Base-by-base conservation (phyloP, 1,140 invertebrate genomes). In the Anoplophora glabripennis region DNA sequence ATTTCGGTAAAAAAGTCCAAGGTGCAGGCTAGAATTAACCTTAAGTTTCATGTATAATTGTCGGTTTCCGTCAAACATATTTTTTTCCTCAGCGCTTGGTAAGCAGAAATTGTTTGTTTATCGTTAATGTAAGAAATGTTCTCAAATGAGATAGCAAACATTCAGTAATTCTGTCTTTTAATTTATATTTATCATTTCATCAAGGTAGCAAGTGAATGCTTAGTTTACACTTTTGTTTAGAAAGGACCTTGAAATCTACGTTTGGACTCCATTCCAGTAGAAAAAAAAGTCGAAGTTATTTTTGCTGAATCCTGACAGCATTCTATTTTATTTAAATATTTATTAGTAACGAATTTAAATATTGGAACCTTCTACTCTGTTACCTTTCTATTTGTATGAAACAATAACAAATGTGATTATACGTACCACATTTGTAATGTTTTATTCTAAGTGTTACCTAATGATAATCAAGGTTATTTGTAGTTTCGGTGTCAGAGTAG, bases 171-270 rank as follows among this genome's bases (percentile, higher is more conserved):
- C 35, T 60, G 37, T 57, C 40, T 41, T 53, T 48, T 60, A 44
- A 47, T 48, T 54, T 45, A 59, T 48, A 59, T 63, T 51, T 63
- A 64, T 65, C 56, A 62, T 56, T 45, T 63, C 57, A 66, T 52
- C 63, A 67, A 67, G 66, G 65, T 65, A 67, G 63, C 62, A 63
- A 67, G 66, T 67, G 66, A 67, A 67, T 67, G 66, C 65, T 64
- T 61, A 55, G 59, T 62, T 67, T 67, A 64, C 57, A 64, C 63
- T 67, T 65, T 67, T 66, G 59, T 66, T 66, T 66, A 68, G 66
- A 68, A 68, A 68, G 65, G 66, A 68, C 66, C 66, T 68, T 68
- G 66, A 68, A 56, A 47, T 51, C 17, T 46, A 60, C 57, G 64
- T 63, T 66, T 66, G 58, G 66, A 63, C 57, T 61, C 59, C 62